These are phyloP conservation scores for Drosophila suboccidentalis DNA, from an alignment of 2,888 invertebrate genomes.

Conservation along the genomic window DNA sequence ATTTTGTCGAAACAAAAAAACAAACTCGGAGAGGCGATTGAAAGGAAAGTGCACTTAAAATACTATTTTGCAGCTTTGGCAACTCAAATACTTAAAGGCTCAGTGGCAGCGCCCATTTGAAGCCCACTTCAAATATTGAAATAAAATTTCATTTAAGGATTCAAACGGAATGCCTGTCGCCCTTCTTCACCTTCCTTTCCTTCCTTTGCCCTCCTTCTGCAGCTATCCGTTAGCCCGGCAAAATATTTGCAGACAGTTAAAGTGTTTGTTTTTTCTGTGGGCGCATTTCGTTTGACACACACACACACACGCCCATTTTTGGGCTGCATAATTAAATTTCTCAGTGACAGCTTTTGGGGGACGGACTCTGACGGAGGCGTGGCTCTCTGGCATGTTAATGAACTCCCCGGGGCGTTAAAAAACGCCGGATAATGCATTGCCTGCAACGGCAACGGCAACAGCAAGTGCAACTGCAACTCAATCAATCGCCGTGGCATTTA, in stretches of 20 bases:
- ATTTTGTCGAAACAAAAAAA: slow-evolving; percentile 29
- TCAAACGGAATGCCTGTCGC: slow-evolving; percentile 4
- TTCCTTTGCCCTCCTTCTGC: not conserved
- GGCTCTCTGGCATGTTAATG: slow-evolving; percentile 52
- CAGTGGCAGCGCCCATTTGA: slow-evolving; percentile 37
- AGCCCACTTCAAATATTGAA: slow-evolving; percentile 69
- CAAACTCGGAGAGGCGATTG: not conserved
- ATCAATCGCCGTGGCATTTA: slow-evolving; percentile 40
- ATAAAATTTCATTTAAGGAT: slow-evolving; percentile 66
- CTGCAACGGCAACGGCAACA: not conserved
- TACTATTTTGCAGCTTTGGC: slow-evolving; percentile 37
- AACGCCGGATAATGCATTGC: slow-evolving; percentile 48
- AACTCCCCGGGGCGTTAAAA: slow-evolving; percentile 34
- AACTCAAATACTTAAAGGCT: slow-evolving; percentile 49
- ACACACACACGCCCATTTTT: slow-evolving; percentile 31
- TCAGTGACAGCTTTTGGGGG: slow-evolving; percentile 36
- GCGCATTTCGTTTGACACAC: slow-evolving; percentile 32
- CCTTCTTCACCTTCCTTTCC: not conserved
- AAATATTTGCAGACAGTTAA: slow-evolving; percentile 71
- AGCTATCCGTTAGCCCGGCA: slow-evolving; percentile 21
- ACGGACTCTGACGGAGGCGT: slow-evolving; percentile 35
- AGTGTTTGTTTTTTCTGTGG: slow-evolving; percentile 55
- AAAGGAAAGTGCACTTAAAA: slow-evolving; percentile 28
- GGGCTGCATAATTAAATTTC: slow-evolving; percentile 68
- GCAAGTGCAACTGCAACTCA: slow-evolving; percentile 44